Conservation (phyloP, 2,888 invertebrate genomes). For the Mythimna loreyi region DNA sequence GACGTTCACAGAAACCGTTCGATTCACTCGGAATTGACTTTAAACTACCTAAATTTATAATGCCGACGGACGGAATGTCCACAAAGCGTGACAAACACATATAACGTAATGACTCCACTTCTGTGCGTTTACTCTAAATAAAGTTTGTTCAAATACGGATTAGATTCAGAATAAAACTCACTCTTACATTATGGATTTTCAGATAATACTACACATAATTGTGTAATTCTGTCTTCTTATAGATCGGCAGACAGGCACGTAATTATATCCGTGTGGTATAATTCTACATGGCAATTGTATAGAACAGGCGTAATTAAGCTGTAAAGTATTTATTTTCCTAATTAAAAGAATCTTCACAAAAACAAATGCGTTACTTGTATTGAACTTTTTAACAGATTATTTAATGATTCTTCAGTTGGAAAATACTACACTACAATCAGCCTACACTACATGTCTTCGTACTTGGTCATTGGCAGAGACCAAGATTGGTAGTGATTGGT, state of each 20-base stretch:
- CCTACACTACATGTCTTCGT: too few relatives aligned
- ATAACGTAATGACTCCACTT: constrained; percentile 69
- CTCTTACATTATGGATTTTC: too few relatives aligned
- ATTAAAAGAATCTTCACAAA: too few relatives aligned
- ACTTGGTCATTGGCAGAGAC: too few relatives aligned
- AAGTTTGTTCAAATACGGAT: not conserved
- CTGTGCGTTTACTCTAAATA: constrained; percentile 31
- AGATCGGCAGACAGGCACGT: constrained; percentile 25
- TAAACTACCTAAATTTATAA: constrained; percentile 68
- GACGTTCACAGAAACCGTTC: constrained; percentile 78
- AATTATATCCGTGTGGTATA: constrained; percentile 17
- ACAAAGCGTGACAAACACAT: constrained; percentile 78
- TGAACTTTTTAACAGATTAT: too few relatives aligned
- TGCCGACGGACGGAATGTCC: constrained; percentile 73
- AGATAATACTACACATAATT: too few relatives aligned
- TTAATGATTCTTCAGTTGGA: too few relatives aligned
- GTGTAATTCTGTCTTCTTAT: not conserved
- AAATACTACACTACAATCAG: not conserved
- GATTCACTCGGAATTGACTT: constrained; percentile 75
- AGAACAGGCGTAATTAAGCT: constrained; percentile 19
- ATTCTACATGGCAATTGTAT: not conserved
- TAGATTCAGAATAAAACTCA: not conserved
- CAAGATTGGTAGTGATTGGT: too few relatives aligned
- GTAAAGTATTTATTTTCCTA: not conserved
- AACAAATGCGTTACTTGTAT: too few relatives aligned